Percentiles rank a stretch among this genome's conserved stretches.
phyloP scores from a whole-genome alignment of 2,888 invertebrate species.

The Trissolcus japonicus region DNA sequence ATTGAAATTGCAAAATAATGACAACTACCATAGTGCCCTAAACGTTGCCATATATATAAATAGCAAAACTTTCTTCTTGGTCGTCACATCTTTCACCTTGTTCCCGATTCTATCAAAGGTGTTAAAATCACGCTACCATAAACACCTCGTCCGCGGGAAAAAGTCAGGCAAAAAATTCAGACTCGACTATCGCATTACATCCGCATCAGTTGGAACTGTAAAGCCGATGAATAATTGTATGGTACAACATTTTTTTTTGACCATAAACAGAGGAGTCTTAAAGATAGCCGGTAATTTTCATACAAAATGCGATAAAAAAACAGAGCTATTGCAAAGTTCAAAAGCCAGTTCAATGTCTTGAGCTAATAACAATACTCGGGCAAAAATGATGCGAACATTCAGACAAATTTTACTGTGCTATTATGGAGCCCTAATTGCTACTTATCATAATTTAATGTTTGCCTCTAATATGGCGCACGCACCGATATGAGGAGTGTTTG shows the following conservation, averaged over 20 bases:
- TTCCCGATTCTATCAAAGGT: no score
- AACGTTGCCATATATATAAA: no score
- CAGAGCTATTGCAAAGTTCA: slow-evolving; percentile 33
- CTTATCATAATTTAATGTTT: slow-evolving; percentile 41
- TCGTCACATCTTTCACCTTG: no score
- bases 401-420: slow-evolving; percentile 37
- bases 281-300: slow-evolving; percentile 30
- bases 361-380: slow-evolving; percentile 23
- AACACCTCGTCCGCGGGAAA: no score
- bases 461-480: slow-evolving; percentile 35
- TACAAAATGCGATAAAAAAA: slow-evolving; percentile 32
- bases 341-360: slow-evolving; percentile 48
- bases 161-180: not conserved
- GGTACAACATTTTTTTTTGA: slow-evolving; percentile 13
- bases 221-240: slow-evolving; percentile 8
- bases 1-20: no score
- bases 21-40: no score
- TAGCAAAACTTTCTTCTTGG: no score
- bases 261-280: slow-evolving; percentile 11
- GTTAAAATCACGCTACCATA: no score
- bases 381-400: slow-evolving; percentile 28
- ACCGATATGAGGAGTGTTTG: slow-evolving; percentile 16
- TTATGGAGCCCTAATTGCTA: slow-evolving; percentile 43
- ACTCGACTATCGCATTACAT: slow-evolving; percentile 12
- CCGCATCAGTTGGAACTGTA: slow-evolving; percentile 3